These are phyloP conservation scores for Tapera naevia DNA, from an alignment of 2,797 vertebrate genomes.

Conservation along the genomic window DNA sequence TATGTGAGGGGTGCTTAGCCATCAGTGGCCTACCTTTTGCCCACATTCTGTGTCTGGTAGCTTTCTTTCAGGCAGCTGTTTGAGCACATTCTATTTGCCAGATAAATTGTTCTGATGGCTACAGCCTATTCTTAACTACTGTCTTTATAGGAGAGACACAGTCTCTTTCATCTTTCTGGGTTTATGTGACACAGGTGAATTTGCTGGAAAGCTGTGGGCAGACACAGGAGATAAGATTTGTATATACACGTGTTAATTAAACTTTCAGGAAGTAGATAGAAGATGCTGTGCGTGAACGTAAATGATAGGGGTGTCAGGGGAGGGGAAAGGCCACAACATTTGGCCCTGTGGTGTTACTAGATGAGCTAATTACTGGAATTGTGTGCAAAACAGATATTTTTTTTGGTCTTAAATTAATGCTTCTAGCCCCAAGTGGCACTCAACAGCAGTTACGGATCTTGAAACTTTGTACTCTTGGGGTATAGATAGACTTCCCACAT, in stretches of 20 bases:
- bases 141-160: neutral
- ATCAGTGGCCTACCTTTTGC: neutral
- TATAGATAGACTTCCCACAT: neutral
- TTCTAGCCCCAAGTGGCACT: neutral
- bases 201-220: neutral
- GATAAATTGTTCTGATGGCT: neutral
- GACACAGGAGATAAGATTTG: neutral
- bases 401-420: neutral
- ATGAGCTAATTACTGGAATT: neutral
- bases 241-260: neutral
- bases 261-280: neutral
- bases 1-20: neutral
- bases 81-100: neutral
- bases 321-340: neutral
- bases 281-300: neutral
- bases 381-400: neutral
- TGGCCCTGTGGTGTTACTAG: neutral
- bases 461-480: neutral
- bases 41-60: accelerated
- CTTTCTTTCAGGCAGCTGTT: neutral
- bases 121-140: neutral
- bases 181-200: neutral
- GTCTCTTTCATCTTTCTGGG: neutral
- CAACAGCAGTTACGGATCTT: neutral
- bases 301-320: neutral